Conservation (phyloP, 64 coral and sea anemone genomes). For the Montipora sp. region DNA sequence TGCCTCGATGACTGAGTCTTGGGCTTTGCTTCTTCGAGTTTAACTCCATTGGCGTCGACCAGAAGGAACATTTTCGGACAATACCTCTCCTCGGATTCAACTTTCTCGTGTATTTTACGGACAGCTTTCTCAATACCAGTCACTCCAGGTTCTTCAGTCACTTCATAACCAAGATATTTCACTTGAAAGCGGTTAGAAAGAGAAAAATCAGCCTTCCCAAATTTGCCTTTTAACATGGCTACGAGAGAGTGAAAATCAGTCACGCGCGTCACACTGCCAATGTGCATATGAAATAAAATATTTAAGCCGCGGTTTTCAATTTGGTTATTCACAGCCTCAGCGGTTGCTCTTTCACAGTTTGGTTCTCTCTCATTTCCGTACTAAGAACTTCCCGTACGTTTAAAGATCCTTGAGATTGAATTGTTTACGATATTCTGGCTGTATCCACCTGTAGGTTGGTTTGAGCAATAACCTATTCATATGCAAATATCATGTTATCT, state of each 20-base stretch:
- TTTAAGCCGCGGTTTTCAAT: background rate
- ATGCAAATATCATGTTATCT: constrained; percentile 14
- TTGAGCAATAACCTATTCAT: constrained; percentile 9
- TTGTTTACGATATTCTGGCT: constrained; percentile 9
- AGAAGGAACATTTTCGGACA: constrained; percentile 81
- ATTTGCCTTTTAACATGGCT: constrained; percentile 54
- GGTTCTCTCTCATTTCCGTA: background rate
- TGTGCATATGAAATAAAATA: background rate
- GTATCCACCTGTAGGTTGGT: background rate
- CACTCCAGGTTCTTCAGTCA: constrained; percentile 69
- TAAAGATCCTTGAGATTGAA: constrained; percentile 22
- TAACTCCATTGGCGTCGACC: constrained; percentile 69
- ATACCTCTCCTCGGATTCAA: constrained; percentile 48
- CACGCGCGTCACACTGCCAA: background rate
- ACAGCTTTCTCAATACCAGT: constrained; percentile 83
- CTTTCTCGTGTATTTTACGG: constrained; percentile 55
- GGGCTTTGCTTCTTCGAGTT: constrained; percentile 31
- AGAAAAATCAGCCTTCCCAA: constrained; percentile 50
- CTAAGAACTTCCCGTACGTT: background rate
- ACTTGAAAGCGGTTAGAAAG: constrained; percentile 70
- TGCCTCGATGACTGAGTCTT: constrained; percentile 24
- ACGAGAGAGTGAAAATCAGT: background rate
- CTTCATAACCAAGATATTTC: constrained; percentile 74
- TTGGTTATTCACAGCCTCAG: background rate
- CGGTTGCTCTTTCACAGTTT: background rate